Evolutionary conservation across 2,113 vertebrate species (phyloP).

Genomic region (Malaclemys terrapin): DNA sequence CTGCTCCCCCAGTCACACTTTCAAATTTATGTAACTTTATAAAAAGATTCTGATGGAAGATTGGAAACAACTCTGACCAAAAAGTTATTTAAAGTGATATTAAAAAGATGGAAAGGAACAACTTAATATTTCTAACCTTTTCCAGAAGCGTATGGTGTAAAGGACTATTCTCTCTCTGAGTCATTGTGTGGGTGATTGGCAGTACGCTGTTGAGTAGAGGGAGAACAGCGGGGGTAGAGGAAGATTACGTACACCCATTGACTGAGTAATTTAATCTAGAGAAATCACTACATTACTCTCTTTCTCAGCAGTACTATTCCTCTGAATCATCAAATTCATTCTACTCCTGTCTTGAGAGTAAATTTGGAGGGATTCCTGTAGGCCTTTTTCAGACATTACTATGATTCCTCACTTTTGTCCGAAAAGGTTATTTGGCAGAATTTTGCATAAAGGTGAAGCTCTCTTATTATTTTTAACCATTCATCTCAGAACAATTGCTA

Average conservation of each 20-base stretch:
- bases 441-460: neutral
- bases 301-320: neutral
- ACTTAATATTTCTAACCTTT: slow-evolving; percentile 66
- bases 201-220: neutral
- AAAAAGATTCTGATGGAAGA: neutral
- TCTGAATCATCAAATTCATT: neutral
- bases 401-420: neutral
- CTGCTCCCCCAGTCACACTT: neutral
- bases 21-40: neutral
- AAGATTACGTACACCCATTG: neutral
- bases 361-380: neutral
- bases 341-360: neutral
- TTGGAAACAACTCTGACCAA: neutral
- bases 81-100: neutral
- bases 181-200: slow-evolving; percentile 68
- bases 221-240: slow-evolving; percentile 10
- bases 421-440: neutral
- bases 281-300: neutral
- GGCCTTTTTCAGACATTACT: neutral
- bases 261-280: slow-evolving; percentile 37
- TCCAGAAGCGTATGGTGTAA: slow-evolving; percentile 15
- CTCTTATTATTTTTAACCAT: neutral
- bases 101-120: slow-evolving; percentile 47
- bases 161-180: slow-evolving; percentile 21
- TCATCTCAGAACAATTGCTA: neutral